Evolutionary conservation across 2,797 vertebrate species (phyloP), one percentile per base, ranked within the genome.

Genomic region (Crypturellus tataupa): DNA sequence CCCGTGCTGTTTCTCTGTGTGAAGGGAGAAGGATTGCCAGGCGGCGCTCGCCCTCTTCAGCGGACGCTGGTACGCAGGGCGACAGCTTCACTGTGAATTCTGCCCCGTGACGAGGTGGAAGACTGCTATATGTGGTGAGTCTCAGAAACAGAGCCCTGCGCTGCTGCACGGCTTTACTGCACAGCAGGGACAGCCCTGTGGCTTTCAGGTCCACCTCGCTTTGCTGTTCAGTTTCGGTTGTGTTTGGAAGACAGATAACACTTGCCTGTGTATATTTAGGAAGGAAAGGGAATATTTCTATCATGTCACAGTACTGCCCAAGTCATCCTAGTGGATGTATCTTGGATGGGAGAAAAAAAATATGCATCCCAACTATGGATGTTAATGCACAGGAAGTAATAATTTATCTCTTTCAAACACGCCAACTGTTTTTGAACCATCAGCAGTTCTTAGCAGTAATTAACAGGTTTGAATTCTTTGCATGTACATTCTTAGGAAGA

Each of bases 51-150:
- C 99, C 79, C 96, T 98, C 89, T 99, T 99, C 97, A 99, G 99
- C 20, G 99, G 99, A 35, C 98, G 99, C 56, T 99, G 98, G 98
- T 99, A 99, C 15, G 99, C 99, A 37, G 98, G 99, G 71, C 98
- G 98, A 69, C 99, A 99, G 97, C 98, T 99, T 89, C 99, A 99
- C 9, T 99, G 99, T 63, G 99, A 99, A 97, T 98, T 99, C 76
- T 99, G 98, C 93, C 99, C 99, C 12, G 99, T 99, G 70, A 99
- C 99, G 3, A 98, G 98, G 33, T 99, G 99, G 99, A 99, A 99
- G 96, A 99, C 98, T 33, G 99, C 99, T 12, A 99, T 99, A 95
- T 99, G 99, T 97, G 99, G 99, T 99, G 97, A 98, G 93, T 96
- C 78, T 35, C 33, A 27, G 67, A 83, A 27, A 31, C 39, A 37